Evolutionary conservation across 92 coral and sea anemone genomes (phyloP), one percentile per base, ranked within the genome.

Genomic region (Phenganax stokvisi): DNA sequence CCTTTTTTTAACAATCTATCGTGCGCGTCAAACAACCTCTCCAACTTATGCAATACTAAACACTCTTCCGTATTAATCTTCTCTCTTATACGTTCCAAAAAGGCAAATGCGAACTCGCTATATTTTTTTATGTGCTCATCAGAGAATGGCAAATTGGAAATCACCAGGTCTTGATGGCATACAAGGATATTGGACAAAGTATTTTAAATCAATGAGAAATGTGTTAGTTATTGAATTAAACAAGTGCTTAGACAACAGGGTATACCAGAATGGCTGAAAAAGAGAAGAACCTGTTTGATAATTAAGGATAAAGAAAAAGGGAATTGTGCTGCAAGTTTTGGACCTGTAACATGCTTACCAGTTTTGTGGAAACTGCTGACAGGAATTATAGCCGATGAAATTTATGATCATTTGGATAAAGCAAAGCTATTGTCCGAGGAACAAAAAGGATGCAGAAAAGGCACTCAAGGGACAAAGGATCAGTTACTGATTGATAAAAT

Each of bases 91-190:
- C n/a, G n/a, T n/a, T n/a, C n/a, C n/a, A n/a, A n/a, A n/a, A n/a
- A n/a, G n/a, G n/a, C n/a, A n/a, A n/a, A n/a, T n/a, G n/a, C n/a
- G n/a, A n/a, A n/a, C n/a, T n/a, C n/a, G n/a, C n/a, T n/a, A n/a
- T n/a, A n/a, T n/a, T n/a, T n/a, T n/a, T n/a, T n/a, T n/a, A n/a
- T n/a, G n/a, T n/a, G n/a, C n/a, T n/a, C n/a, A n/a, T 37, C 47
- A 68, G 68, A 88, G 85, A 51, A 56, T 53, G 13, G n/a, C 87
- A 17, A 85, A 76, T 55, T 85, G 84, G 85, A 85, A 53, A 51
- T 2, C 20, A 15, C 7, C 12, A 7, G 73, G 56, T 7, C 75
- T 55, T 8, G 75, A 71, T 71, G 75, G 75, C n/a, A 0, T 71
- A 9, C 75, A 71, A 10, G n/a, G 57, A 9, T 71, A 71, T 17